These are phyloP conservation scores for Cosmia trapezina DNA, from an alignment of 2,888 invertebrate species.

Conservation along the genomic window DNA sequence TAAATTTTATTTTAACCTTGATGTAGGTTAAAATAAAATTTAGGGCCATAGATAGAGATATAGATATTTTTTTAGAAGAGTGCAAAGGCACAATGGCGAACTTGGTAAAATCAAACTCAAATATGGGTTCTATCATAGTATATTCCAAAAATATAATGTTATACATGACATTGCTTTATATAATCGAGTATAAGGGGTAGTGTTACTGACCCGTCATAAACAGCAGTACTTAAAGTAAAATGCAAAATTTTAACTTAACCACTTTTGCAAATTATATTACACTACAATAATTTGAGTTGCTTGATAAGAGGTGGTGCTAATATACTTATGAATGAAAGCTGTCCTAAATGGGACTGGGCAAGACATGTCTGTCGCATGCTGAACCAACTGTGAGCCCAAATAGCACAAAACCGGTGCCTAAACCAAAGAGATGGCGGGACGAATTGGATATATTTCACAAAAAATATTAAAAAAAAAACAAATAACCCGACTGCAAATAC, in stretches of 20 bases:
- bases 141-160: conserved; percentile 90
- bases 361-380: too few species aligned
- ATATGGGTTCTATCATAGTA: conserved; percentile 82
- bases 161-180: conserved; percentile 84
- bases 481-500: too few species aligned
- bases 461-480: background rate
- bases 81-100: background rate
- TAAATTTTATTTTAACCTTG: background rate
- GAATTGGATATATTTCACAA: background rate
- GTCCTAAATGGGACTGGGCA: background rate
- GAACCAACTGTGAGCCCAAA: background rate
- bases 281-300: conserved; percentile 45
- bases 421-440: background rate
- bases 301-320: conserved; percentile 42
- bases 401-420: too few species aligned
- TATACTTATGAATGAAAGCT: background rate
- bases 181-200: conserved; percentile 70
- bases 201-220: conserved; percentile 57
- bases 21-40: too few species aligned
- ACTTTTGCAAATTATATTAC: conserved; percentile 62
- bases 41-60: background rate
- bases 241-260: conserved; percentile 63
- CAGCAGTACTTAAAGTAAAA: conserved; percentile 66
- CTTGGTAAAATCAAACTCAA: conserved; percentile 63
- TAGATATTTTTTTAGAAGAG: background rate